Base-by-base conservation (phyloP, 2,888 invertebrate genomes). In the Hypselothyrea guttata region DNA sequence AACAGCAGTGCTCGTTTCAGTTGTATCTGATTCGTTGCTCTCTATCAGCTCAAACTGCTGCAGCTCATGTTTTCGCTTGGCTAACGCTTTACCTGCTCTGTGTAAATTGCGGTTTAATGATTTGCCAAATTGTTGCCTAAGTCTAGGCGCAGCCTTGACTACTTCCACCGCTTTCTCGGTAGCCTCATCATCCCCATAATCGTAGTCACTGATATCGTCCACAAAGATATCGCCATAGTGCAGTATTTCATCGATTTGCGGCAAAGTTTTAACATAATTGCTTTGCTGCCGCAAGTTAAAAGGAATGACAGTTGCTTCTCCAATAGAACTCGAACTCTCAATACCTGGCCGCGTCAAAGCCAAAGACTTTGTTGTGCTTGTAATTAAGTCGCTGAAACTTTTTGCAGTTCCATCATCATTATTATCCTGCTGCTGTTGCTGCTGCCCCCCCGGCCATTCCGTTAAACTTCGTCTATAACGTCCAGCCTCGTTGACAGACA, bases 41-140 rank as follows among this genome's bases (percentile, higher is more conserved):
- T 55, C 49, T 16, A 54, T 37, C 30, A 31, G 49, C 48, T 55
- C 38, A 7, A 57, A 33, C 67, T 56, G 4, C 37, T 9, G n/a
- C 44, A 18, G 44, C 62, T 54, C 27, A 15, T 27, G 37, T 37
- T 63, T 35, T 13, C 3, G 49, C 52, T 75, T 54, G 63, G 30
- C 31, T 52, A 75, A 63, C 47, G 57, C 72, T 76, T 84, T 86
- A 82, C 86, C 82, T 78, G 87, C 60, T 47, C 59, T 70, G 44
- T 62, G 75, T 63, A 86, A 87, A 88, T 88, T 86, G 79, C 71
- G 83, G 81, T 88, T 88, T 86, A 88, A 87, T 88, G 87, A 84
- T 76, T 88, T 88, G 84, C 87, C 85, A 85, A 84, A 79, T 84
- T 78, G 74, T 72, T 68, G 81, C 63, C 68, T 42, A 64, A 48